Evolutionary conservation across 2,797 vertebrate species (phyloP), one percentile per base, ranked within the genome.

Genomic region (Scolopax rusticola): DNA sequence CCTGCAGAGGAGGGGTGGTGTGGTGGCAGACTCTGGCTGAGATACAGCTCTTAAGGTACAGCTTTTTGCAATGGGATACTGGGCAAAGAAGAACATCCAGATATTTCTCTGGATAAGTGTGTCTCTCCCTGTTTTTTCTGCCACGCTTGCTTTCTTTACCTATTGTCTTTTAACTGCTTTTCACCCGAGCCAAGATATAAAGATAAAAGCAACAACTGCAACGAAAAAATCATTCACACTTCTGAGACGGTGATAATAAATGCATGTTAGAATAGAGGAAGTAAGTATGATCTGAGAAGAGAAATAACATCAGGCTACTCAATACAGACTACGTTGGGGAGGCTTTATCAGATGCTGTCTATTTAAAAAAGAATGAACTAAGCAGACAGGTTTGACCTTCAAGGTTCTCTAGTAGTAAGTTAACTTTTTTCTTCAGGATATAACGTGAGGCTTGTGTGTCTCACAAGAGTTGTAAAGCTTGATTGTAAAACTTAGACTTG

Each of bases 311-410:
- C 51, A 77, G 79, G 11, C 27, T 89, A 41, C 47, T 69, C 33
- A 43, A 41, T 19, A 6, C 36, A n/a, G n/a, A 8, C 30, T 48
- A 0, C 0, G 0, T 14, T 51, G 36, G 64, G 40, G 36, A 61
- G 16, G 4, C n/a, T 86, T 11, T 56, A n/a, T 81, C 8, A 19
- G 57, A 19, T 79, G 20, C 54, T 11, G 9, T 70, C 56, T 86
- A 4, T 23, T 88, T 86, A 65, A 73, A 61, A 40, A 77, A 43
- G 30, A 91, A 16, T 6, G 27, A 69, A 54, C 25, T 75, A 13
- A 1, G 1, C 12, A 24, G 69, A 9, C 50, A 54, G 43, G 27
- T 61, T 82, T 92, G 81, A 59, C 75, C 51, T 82, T 73, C 81
- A 69, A 11, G 74, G 36, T 65, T 68, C 32, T 69, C 25, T 56